Evolutionary conservation across 2,113 vertebrate species (phyloP), one percentile per base, ranked within the genome.

Genomic region (Chionomys nivalis): DNA sequence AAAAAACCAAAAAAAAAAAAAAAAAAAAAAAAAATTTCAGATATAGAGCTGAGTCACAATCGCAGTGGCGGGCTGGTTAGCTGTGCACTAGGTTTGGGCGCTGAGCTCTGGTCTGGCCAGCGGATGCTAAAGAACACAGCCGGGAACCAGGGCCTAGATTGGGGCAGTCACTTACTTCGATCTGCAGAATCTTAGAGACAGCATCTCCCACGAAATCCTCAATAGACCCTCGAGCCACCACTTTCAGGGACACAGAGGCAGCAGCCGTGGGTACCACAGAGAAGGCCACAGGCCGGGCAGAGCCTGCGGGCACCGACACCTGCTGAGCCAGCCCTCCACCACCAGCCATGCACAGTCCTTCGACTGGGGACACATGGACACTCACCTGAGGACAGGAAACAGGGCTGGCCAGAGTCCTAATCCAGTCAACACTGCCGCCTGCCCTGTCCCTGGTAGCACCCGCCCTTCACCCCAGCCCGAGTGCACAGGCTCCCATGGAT

Each of bases 311-410:
- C 75, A 99, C 96, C 33, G 95, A 97, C 6, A 99, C 93, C 7
- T 98, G 98, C 76, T 98, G 94, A 19, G 97, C 87, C 17, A 81
- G 33, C 17, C 91, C 70, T 93, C 98, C 70, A 8, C 97, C 98
- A 2, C 98, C 98, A 0, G 99, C 98, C 23, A 99, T 98, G 83
- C 99, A 99, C 88, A 99, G 97, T 1, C 98, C 98, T 19, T 99
- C 98, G 19, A 94, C 97, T 7, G 98, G 98, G n/a, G 98, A 98
- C 98, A 99, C 98, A 0, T 98, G 97, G 72, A 99, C 98, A 0
- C 98, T 98, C 49, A 99, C 65, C 99, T 99, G 91, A n/a, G 65
- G 66, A 26, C 44, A 79, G 70, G 52, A 78, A 52, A 52, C 0
- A 2, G 58, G 28, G n/a, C 12, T 52, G 44, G 66, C 42, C 81